These are phyloP conservation scores for Castor canadensis DNA, from an alignment of 2,113 vertebrate genomes.

Conservation along the genomic window DNA sequence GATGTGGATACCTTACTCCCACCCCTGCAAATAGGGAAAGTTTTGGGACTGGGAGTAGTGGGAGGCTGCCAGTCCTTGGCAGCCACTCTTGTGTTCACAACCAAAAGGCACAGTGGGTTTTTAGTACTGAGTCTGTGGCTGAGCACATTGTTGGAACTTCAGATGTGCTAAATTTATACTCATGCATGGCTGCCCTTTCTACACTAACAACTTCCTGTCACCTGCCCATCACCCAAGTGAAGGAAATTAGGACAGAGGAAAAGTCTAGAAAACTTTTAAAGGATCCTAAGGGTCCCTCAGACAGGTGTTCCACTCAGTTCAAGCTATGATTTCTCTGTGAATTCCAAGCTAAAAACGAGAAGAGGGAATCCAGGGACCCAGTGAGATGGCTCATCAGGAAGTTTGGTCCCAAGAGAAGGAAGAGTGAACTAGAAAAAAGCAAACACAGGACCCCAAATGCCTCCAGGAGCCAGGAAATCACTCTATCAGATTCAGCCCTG, in stretches of 20 bases:
- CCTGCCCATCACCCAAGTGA: not conserved
- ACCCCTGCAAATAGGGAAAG: not conserved
- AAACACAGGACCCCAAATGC: not conserved
- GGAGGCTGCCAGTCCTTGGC: not conserved
- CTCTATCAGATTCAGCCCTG: not conserved
- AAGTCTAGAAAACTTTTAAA: not conserved
- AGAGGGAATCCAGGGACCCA: not conserved
- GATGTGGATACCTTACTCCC: no score
- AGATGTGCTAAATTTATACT: not conserved
- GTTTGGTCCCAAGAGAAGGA: not conserved
- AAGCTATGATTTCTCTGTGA: not conserved
- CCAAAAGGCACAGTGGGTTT: fast-evolving
- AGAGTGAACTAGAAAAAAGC: not conserved
- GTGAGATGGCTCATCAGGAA: not conserved
- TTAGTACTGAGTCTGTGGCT: not conserved
- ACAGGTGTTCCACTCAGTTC: not conserved
- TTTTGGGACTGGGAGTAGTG: not conserved
- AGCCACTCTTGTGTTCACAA: not conserved
- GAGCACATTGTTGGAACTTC: not conserved
- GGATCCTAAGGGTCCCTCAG: not conserved
- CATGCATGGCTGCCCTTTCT: not conserved
- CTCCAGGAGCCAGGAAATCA: not conserved
- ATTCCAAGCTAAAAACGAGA: not conserved
- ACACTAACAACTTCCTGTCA: not conserved
- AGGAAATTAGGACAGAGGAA: not conserved